A percentile compares a stretch with the other conserved stretches of the same genome.
Evolutionary conservation across 1,140 invertebrate species (phyloP).

Genomic region (Leucophenga varia): DNA sequence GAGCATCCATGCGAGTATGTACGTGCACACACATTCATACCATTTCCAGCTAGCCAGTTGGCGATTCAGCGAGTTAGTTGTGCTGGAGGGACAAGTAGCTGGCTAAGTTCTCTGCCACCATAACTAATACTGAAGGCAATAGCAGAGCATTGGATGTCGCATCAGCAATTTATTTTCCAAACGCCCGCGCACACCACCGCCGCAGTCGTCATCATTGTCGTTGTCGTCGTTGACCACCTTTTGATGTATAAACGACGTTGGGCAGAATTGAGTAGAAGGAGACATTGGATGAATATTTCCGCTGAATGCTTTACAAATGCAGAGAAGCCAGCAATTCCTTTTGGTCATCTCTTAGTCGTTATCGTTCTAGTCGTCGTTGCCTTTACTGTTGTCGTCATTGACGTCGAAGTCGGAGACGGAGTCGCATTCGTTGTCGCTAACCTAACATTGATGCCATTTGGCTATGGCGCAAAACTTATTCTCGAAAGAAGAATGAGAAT

Average conservation of each 20-base stretch:
- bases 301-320: slow-evolving; percentile 49
- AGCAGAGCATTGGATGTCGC: slow-evolving; percentile 45
- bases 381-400: slow-evolving; percentile 1
- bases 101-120: slow-evolving; percentile 30
- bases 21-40: slow-evolving; percentile 11
- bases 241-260: slow-evolving; percentile 30
- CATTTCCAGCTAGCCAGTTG: slow-evolving; percentile 20
- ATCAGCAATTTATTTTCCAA: slow-evolving; percentile 47
- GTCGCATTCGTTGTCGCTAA: slow-evolving; percentile 38
- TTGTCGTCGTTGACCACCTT: slow-evolving; percentile 32
- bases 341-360: slow-evolving; percentile 47
- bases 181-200: slow-evolving; percentile 5
- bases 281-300: slow-evolving; percentile 49
- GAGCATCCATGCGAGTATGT: slow-evolving; percentile 27
- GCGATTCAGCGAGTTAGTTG: too few species aligned
- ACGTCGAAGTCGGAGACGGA: slow-evolving; percentile 16
- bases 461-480: slow-evolving; percentile 29
- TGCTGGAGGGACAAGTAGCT: slow-evolving; percentile 27
- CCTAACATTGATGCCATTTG: slow-evolving; percentile 28
- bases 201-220: slow-evolving; percentile 2
- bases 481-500: slow-evolving; percentile 24
- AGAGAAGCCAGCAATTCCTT: slow-evolving; percentile 48
- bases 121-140: slow-evolving; percentile 40
- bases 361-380: slow-evolving; percentile 19
- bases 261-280: too few species aligned